Percentiles rank a stretch among this genome's conserved stretches.
Evolutionary conservation across 2,888 invertebrate species (phyloP).

Genomic region (Caenorhabditis uteleia): DNA sequence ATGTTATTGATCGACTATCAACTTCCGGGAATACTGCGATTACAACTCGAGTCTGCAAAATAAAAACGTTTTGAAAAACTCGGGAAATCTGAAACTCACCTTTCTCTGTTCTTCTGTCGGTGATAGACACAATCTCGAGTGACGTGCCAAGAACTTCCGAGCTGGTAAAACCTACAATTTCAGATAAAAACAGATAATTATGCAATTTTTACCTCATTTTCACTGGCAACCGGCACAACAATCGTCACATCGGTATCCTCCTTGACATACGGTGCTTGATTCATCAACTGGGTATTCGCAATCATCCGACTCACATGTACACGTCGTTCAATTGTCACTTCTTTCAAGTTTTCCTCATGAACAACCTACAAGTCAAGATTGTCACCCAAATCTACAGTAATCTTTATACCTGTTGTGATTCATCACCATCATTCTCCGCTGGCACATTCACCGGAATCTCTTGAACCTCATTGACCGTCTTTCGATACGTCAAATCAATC

Average conservation of each 20-base stretch:
- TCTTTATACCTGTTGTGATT: slow-evolving; percentile 9
- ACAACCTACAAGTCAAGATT: slow-evolving; percentile 14
- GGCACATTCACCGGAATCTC: slow-evolving; percentile 7
- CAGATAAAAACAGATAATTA: neutral
- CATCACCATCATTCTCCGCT: slow-evolving; percentile 16
- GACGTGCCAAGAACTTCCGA: slow-evolving; percentile 78
- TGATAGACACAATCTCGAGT: slow-evolving; percentile 79
- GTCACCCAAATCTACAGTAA: neutral
- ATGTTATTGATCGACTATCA: slow-evolving; percentile 49
- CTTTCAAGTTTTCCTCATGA: slow-evolving; percentile 30
- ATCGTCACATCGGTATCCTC: slow-evolving; percentile 85
- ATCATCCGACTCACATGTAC: slow-evolving; percentile 84
- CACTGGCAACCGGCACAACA: slow-evolving; percentile 76
- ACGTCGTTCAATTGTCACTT: slow-evolving; percentile 69
- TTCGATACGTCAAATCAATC: slow-evolving; percentile 74
- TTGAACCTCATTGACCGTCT: slow-evolving; percentile 21
- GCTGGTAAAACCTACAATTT: slow-evolving; percentile 72
- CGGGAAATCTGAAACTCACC: too few species aligned
- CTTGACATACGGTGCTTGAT: slow-evolving; percentile 85
- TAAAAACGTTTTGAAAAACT: too few species aligned
- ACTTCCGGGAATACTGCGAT: slow-evolving; percentile 55
- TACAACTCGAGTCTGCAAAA: slow-evolving; percentile 57
- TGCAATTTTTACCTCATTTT: slow-evolving; percentile 39
- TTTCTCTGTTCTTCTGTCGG: slow-evolving; percentile 67
- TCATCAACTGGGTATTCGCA: slow-evolving; percentile 85